Conservation (phyloP, 2,113 vertebrate genomes). For the Nicator chloris region DNA sequence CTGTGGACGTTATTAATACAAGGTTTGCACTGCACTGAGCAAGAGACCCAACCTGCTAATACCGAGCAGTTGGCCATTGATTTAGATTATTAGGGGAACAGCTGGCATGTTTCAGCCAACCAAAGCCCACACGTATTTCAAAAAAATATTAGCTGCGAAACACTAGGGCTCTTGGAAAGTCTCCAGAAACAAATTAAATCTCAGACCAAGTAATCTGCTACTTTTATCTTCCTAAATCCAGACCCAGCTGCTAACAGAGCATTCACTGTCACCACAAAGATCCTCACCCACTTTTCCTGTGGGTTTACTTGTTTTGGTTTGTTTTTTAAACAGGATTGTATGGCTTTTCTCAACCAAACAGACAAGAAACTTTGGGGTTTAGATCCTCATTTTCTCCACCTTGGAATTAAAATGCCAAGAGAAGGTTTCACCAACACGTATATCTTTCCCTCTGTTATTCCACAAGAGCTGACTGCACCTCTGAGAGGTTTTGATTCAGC, state of each 20-base stretch:
- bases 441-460: background rate
- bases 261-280: background rate
- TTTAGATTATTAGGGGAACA: conserved; percentile 63
- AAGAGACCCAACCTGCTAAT: conserved; percentile 24
- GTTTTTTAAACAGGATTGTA: background rate
- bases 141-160: conserved; percentile 34
- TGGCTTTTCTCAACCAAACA: background rate
- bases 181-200: conserved; percentile 44
- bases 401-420: background rate
- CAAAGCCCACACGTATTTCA: conserved; percentile 13
- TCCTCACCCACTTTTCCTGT: background rate
- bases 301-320: background rate
- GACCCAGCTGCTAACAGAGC: background rate
- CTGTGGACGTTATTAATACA: background rate
- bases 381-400: background rate
- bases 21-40: background rate
- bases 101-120: conserved; percentile 60
- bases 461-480: background rate
- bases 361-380: background rate
- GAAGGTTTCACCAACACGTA: background rate
- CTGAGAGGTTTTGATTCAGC: background rate
- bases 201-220: conserved; percentile 44
- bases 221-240: conserved; percentile 45
- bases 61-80: conserved; percentile 48
- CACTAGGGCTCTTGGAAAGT: conserved; percentile 30